Conservation (phyloP, 2,888 invertebrate genomes). For the Hypomecis punctinalis region DNA sequence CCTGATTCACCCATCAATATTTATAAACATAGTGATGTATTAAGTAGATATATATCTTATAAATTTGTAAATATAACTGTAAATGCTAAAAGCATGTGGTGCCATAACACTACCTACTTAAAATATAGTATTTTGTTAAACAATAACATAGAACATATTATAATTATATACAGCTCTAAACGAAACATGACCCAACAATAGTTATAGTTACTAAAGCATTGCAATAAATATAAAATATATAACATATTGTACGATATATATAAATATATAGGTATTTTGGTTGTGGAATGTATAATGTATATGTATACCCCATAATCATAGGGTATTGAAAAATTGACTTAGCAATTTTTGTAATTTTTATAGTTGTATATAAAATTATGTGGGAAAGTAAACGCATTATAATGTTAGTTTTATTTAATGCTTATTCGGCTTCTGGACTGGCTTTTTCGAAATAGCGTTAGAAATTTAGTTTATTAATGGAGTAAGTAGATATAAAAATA, state of each 20-base stretch:
- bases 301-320: constrained; percentile 33
- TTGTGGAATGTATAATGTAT: constrained; percentile 43
- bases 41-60: constrained; percentile 50
- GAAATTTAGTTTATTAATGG: constrained; percentile 67
- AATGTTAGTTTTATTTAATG: constrained; percentile 78
- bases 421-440: constrained; percentile 77
- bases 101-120: constrained; percentile 79
- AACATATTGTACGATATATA: constrained; percentile 26
- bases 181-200: constrained; percentile 31
- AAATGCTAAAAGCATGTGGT: constrained; percentile 82
- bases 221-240: constrained; percentile 24
- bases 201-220: constrained; percentile 11
- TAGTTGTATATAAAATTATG: constrained; percentile 76
- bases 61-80: constrained; percentile 65
- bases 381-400: constrained; percentile 85
- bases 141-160: constrained; percentile 46
- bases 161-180: constrained; percentile 29
- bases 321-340: constrained; percentile 37
- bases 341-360: constrained; percentile 57
- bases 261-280: constrained; percentile 37
- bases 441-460: constrained; percentile 75
- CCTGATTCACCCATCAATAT: constrained; percentile 50
- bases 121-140: constrained; percentile 65
- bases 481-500: constrained; percentile 58
- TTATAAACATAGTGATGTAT: constrained; percentile 52